Evolutionary conservation across 2,797 vertebrate species (phyloP), one percentile per base, ranked within the genome.

Genomic region (Oophaga sylvatica): DNA sequence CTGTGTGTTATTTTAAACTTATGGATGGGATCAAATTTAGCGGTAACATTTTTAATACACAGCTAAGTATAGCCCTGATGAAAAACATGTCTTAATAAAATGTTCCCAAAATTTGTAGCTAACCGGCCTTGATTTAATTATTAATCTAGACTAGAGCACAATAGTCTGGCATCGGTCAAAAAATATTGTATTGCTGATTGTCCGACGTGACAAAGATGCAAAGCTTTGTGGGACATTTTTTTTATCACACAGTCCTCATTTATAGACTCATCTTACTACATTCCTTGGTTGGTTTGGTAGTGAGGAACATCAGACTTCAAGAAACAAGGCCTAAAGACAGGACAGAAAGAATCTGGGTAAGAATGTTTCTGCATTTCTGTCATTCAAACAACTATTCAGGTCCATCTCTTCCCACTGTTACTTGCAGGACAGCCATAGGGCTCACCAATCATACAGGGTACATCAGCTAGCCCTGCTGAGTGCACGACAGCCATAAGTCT

Each of bases 1-100:
- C 81, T 83, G 60, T 29, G 59, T 76, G 57, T 80, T 88, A 88
- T 88, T 85, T 88, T 80, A 82, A 29, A 67, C 83, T 77, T 48
- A 86, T 78, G 62, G 35, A 81, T 76, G 13, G 68, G 70, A 77
- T 85, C 17, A 81, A 73, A 80, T 71, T 45, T 80, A 84, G 57
- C 56, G 45, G 76, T 26, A 17, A 29, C 31, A 83, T 80, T 29
- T 19, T 70, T n/a, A 62, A 88, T 71, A 65, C 68, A 22, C 68
- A 29, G 2, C 20, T 75, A 80, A 71, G 31, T 80, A 56, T 31
- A 53, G 29, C 57, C 35, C 41, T 63, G 22, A 45, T 75, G 13
- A 73, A 35, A n/a, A 80, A 35, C 7, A 62, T 31, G 13, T 3
- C 26, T 11, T 60, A 22, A 20, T 31, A 60, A 35, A 77, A 26